These are phyloP conservation scores for Solen grandis DNA, from an alignment of 1,140 invertebrate genomes.

Conservation along the genomic window DNA sequence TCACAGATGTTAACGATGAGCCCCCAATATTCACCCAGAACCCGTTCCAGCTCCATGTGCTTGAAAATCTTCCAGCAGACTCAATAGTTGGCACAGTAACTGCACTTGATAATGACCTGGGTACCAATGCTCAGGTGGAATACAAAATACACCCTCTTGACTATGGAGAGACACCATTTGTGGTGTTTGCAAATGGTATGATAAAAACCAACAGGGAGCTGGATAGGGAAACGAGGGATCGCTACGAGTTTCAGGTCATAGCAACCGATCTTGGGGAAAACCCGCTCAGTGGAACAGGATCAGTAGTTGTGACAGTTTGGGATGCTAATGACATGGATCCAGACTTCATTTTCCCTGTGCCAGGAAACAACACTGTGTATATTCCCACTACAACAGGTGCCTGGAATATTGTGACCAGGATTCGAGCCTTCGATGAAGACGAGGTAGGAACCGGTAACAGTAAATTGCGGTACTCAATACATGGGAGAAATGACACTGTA, in stretches of 20 bases:
- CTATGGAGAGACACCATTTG: constrained; percentile 32
- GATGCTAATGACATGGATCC: constrained; percentile 57
- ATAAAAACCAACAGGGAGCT: constrained; percentile 78
- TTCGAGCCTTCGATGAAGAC: constrained; percentile 33
- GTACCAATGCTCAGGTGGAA: constrained; percentile 44
- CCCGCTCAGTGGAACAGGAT: constrained; percentile 83
- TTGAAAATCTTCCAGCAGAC: constrained; percentile 58
- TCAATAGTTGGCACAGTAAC: constrained; percentile 37
- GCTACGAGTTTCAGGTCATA: constrained; percentile 89
- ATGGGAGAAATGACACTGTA: constrained; percentile 32
- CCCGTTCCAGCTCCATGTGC: constrained; percentile 56
- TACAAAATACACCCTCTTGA: constrained; percentile 39
- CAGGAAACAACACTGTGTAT: constrained; percentile 25
- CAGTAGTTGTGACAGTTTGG: constrained; percentile 88
- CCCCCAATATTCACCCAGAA: constrained; percentile 46
- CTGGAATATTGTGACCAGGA: constrained; percentile 29
- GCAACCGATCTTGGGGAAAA: constrained; percentile 58
- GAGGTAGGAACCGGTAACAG: constrained; percentile 43
- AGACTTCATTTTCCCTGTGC: constrained; percentile 33
- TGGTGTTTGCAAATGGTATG: constrained; percentile 48
- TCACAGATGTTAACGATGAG: constrained; percentile 70
- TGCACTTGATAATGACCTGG: constrained; percentile 42
- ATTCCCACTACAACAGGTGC: not conserved
- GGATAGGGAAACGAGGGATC: constrained; percentile 88
- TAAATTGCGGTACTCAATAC: constrained; percentile 15